phyloP scores from a whole-genome alignment of 2,113 vertebrate genomes.

The Pelodiscus sinensis region DNA sequence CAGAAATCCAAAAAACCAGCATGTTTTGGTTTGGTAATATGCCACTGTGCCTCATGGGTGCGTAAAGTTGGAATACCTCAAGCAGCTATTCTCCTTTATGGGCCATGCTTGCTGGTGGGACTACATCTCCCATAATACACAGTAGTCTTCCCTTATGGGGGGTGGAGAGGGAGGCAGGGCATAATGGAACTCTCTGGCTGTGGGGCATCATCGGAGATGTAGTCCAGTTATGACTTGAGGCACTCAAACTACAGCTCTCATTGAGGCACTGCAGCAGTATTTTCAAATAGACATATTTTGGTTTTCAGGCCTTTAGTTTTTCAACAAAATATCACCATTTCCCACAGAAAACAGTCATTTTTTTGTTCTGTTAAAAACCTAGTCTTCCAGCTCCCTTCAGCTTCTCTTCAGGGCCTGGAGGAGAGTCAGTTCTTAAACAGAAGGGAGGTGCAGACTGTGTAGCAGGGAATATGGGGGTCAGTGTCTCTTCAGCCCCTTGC shows the following conservation, averaged over 20 bases:
- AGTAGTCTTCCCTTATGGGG: neutral
- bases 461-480: neutral
- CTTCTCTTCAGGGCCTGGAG: neutral
- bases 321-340: neutral
- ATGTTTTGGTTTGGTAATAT: neutral
- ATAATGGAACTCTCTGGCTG: neutral
- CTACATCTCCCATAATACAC: neutral
- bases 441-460: neutral
- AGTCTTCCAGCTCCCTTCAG: neutral
- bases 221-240: neutral
- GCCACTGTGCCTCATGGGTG: neutral
- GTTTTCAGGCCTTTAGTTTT: neutral
- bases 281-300: neutral
- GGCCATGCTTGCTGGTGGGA: neutral
- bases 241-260: neutral
- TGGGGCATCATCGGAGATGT: neutral
- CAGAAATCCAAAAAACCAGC: neutral
- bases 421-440: neutral
- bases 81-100: neutral
- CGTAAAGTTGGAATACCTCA: neutral
- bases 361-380: neutral
- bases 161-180: neutral
- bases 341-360: neutral
- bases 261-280: neutral
- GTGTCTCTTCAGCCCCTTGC: neutral